Evolutionary conservation across 2,113 vertebrate species (phyloP), one percentile per base, ranked within the genome.

Genomic region (Stercorarius parasiticus): DNA sequence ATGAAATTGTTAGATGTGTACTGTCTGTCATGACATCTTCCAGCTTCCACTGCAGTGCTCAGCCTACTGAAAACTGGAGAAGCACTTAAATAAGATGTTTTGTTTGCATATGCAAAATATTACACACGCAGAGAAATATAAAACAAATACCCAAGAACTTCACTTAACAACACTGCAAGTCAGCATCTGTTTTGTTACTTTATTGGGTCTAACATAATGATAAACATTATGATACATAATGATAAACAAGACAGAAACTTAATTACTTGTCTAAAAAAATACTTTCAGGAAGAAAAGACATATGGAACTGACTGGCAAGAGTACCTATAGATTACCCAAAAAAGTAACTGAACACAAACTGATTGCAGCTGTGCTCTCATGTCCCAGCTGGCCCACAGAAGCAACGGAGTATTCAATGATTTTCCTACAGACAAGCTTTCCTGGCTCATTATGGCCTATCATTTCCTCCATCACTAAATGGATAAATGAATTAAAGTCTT

Each of bases 371-470:
- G 21, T 81, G 11, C 42, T 83, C 32, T 49, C 0, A 1, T 13
- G 16, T 47, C 55, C 34, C 82, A 77, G 26, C 30, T 30, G 64
- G 81, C 9, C 61, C 79, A 53, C 15, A 58, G 47, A 50, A 73
- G 43, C 27, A 50, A 29, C 0, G 4, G 61, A 64, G 30, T 11
- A 52, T 25, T 83, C 52, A 83, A 9, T 47, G 55, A 34, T 81
- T 93, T 95, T 90, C 85, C 93, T 91, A 76, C 76, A 93, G 76
- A 86, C 67, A 58, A 93, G 64, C 32, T 95, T 93, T 93, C 92
- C 90, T 81, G 86, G 59, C 88, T 96, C 43, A 45, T 92, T 70
- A 66, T 8, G 20, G 64, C 16, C 69, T 83, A 25, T 82, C 23
- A 80, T 55, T 92, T 84, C 78, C 86, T 96, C 86, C 91, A 93